Base-by-base conservation (phyloP, 92 coral and sea anemone species). In the Zoanthus gigantus region DNA sequence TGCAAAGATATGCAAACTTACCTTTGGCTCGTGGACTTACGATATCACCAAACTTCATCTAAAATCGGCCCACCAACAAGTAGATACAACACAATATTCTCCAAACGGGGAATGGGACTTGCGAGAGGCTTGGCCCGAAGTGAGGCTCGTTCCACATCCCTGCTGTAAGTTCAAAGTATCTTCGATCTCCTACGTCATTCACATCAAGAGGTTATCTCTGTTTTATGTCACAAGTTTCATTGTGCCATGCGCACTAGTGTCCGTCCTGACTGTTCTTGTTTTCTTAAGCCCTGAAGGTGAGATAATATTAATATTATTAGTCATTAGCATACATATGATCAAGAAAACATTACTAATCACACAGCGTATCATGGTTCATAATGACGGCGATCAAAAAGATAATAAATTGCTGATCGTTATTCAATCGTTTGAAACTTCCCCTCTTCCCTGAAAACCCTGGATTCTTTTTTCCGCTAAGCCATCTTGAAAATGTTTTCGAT, bases 1-100 rank as follows among this genome's bases (percentile, higher is more conserved):
- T 37, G 23, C 23, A 23, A 23, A 96, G 99, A 77, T 93, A 71
- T 97, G 99, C 84, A 88, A 87, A 23, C 86, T 97, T n/a, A 92
- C 91, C n/a, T 95, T 97, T 42, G 99, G 99, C 16, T 95, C 98
- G 0, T 97, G 99, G 99, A 95, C 89, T 75, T 80, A 90, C 23
- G 99, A 93, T 78, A 82, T 92, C 72, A 92, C 94, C 60, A 91
- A 94, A 76, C 91, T 93, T 2, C 90, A 94, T 86, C 86, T 97
- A 79, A 68, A 78, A 37, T 84, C 97, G 9, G 91, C 87, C 32
- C 77, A 88, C n/a, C 74, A 79, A 9, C 88, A 82, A 13, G 87
- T 92, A 3, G 91, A 82, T 72, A 88, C 91, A 10, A 60, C 91
- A 0, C 88, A 85, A 61, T 95, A 93, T 86, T 50, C 88, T 5